Conservation (phyloP, 1,140 invertebrate genomes). For the Drosophila persimilis region DNA sequence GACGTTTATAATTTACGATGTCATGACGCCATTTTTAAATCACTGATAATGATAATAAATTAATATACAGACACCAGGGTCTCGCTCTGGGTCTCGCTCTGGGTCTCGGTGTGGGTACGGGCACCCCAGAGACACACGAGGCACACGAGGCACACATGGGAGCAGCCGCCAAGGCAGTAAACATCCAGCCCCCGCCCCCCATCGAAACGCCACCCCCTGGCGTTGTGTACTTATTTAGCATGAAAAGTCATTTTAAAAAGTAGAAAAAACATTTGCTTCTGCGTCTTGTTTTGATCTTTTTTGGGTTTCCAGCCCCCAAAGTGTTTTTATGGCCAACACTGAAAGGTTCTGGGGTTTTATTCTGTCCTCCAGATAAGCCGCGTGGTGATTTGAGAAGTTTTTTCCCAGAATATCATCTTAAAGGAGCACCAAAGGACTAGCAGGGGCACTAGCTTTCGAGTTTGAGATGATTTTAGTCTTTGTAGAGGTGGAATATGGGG, state of each 20-base stretch:
- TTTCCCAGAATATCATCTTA: conserved; percentile 17
- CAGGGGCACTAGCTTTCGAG: too few relatives aligned
- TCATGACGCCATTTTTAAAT: conserved; percentile 80
- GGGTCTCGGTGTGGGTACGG: too few relatives aligned
- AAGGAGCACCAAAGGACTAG: conserved; percentile 3
- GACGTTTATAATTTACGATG: conserved; percentile 77
- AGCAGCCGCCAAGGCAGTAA: conserved; percentile 26
- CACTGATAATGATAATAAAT: conserved; percentile 82
- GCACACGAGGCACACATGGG: conserved; percentile 34
- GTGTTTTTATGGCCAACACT: conserved; percentile 60
- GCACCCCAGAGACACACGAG: conserved; percentile 14
- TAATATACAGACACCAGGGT: conserved; percentile 67
- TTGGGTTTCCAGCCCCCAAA: conserved; percentile 40
- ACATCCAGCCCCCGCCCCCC: neutral
- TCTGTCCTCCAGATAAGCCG: neutral
- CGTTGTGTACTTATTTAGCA: conserved; percentile 73
- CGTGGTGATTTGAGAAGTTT: neutral
- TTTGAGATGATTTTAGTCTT: too few relatives aligned
- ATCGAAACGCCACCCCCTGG: neutral
- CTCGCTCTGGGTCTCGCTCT: neutral
- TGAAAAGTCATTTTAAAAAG: conserved; percentile 79
- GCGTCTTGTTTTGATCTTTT: conserved; percentile 50
- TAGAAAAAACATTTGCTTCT: conserved; percentile 44
- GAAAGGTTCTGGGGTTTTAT: conserved; percentile 9
- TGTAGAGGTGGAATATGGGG: too few relatives aligned